A percentile compares a stretch with the other conserved stretches of the same genome.
These are phyloP conservation scores for Diacarnus erythraeanus DNA, from an alignment of 37 sponge, comb jelly and placozoan genomes.

Conservation along the genomic window DNA sequence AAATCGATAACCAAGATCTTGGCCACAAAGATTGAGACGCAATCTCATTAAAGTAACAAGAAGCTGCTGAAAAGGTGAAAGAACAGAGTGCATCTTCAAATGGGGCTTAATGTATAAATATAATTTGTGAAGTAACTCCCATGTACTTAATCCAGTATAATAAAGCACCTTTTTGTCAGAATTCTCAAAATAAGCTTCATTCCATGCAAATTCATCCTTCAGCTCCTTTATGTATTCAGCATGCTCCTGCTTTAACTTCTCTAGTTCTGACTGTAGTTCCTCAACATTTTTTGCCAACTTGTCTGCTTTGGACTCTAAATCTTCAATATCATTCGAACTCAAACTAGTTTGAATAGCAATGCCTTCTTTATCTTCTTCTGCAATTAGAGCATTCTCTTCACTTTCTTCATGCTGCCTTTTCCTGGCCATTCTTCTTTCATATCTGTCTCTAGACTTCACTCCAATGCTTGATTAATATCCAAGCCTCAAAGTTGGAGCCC, in stretches of 20 bases:
- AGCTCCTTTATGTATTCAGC: too few species aligned
- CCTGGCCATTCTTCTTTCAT: not conserved
- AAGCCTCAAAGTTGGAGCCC: constrained; percentile 17
- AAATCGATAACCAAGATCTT: constrained; percentile 68
- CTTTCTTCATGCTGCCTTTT: too few species aligned
- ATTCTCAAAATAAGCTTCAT: constrained; percentile 1
- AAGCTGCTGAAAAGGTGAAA: constrained; percentile 63
- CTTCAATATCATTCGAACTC: not conserved
- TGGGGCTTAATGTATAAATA: not conserved
- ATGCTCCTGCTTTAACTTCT: not conserved
- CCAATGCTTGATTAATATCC: not conserved
- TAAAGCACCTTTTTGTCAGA: constrained; percentile 22
- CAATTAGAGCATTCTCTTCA: too few species aligned
- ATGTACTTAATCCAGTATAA: constrained; percentile 42
- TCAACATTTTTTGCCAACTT: not conserved
- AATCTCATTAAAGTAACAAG: constrained; percentile 49
- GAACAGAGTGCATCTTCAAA: not conserved
- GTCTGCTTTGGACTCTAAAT: not conserved
- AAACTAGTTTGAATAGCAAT: not conserved
- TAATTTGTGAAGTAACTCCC: constrained; percentile 4
- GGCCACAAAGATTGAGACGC: constrained; percentile 5
- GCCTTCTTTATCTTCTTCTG: too few species aligned
- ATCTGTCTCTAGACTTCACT: not conserved
- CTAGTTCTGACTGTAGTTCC: not conserved
- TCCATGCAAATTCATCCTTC: not conserved